Base-by-base conservation (phyloP, 2,888 invertebrate species). In the Aelia acuminata region DNA sequence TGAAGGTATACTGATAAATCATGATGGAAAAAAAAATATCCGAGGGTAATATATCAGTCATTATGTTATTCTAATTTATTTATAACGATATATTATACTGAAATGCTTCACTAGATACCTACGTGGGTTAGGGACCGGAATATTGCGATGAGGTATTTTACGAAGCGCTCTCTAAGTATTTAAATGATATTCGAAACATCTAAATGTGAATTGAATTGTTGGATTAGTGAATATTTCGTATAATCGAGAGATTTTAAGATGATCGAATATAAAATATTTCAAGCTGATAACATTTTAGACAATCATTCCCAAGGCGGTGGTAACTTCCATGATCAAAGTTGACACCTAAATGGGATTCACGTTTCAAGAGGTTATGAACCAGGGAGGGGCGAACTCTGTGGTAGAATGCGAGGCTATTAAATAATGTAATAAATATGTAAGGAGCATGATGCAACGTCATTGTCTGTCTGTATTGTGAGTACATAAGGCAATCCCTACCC, bases 351-450 rank as follows among this genome's bases (percentile, higher is more conserved):
- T 70, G 35, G 7, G 35, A 70, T 35, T 70, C 63, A 70, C 63
- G 35, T 4, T 2, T 18, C 35, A 35, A 18, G 35, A 35, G 18
- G 31, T 70, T 70, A 35, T 70, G 22, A 70, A 31, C 63, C 63
- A 8, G 63, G 7, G 63, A 70, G 35, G 31, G 63, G 31, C 18
- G 13, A 26, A 13, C 26, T 57, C 26, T 57, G 26, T 70, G 31
- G 5, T 70, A 70, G 63, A 70, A 70, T 70, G 63, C 7, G 35
- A 70, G 18, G 18, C 31, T 70, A 70, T 70, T 70, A 70, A 70
- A 35, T 70, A 70, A 70, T 70, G 63, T 70, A 70, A 70, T 70
- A 70, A 31, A 70, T 70, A 70, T 70, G 63, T 70, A 70, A 26
- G 63, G 31, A 35, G 35, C 35, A 70, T 70, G 63, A 35, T 70